phyloP scores from a whole-genome alignment of 2,113 vertebrate genomes.

The Petroica traversi region DNA sequence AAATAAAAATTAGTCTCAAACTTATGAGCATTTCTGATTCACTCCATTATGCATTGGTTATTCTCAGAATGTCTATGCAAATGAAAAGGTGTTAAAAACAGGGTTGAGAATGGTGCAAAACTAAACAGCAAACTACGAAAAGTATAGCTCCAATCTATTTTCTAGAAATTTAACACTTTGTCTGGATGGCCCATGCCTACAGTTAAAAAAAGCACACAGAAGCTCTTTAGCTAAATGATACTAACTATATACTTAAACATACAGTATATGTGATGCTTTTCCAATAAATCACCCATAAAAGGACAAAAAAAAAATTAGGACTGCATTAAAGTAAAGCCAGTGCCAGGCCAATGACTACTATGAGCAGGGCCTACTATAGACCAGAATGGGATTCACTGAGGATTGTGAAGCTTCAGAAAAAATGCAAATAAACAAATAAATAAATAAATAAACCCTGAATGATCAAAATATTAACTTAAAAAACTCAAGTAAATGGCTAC shows the following conservation, averaged over 20 bases:
- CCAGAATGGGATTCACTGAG: background rate
- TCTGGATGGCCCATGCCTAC: background rate
- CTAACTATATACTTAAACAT: background rate
- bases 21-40: background rate
- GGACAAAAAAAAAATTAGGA: background rate
- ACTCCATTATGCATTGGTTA: background rate
- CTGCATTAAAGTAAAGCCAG: background rate
- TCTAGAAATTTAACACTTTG: background rate
- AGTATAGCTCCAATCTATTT: background rate
- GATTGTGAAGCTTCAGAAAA: conserved; percentile 13
- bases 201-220: background rate
- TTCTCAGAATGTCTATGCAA: background rate
- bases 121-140: background rate
- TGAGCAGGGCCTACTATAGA: background rate
- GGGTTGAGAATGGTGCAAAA: background rate
- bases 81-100: background rate
- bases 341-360: background rate
- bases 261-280: background rate
- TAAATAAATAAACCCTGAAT: conserved; percentile 60
- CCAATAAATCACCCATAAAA: background rate
- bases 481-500: conserved; percentile 72
- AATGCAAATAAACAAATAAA: conserved; percentile 48
- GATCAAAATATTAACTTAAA: conserved; percentile 69
- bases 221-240: background rate
- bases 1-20: background rate